Base-by-base conservation (phyloP, 2,797 vertebrate species). In the Hafferia zeledoni region DNA sequence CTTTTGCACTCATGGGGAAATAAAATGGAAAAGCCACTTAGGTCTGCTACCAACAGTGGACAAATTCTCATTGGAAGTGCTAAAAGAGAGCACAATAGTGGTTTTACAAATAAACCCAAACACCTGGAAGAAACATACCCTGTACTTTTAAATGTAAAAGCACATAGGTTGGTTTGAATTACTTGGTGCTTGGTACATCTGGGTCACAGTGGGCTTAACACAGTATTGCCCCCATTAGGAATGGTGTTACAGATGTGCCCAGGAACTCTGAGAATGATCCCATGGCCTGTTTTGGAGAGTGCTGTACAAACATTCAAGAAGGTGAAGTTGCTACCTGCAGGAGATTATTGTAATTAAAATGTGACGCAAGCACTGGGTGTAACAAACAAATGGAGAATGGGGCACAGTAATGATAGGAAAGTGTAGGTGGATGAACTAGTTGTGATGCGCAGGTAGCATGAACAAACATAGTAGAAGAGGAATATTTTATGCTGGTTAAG, bases 361-460 rank as follows among this genome's bases (percentile, higher is more conserved):
- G 9, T 83, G 85, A 92, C 57, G 53, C 61, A 91, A 94, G n/a
- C 30, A 43, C 43, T 83, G 82, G 60, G 89, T 74, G 82, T 94
- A 92, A 92, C 81, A 87, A 71, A 43, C 59, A 65, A 86, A 55
- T 18, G 75, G 71, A 89, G 74, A 89, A 67, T 0, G 11, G 47
- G 37, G 52, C 52, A 80, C 25, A 67, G 78, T 49, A 77, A 76
- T 46, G 87, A 79, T 74, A 94, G 87, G 91, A 87, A 93, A 84
- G 56, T 56, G 64, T 76, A 69, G 81, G 92, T 91, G 84, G 92
- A 59, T 65, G 55, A 90, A 80, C 31, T 33, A 60, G 70, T 87
- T 74, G 63, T 19, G 47, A 87, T 30, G 46, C 15, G 89, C 49
- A 80, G 37, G 33, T 67, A 67, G 52, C 4, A 11, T 0, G 1